Conservation (phyloP, 2,888 invertebrate genomes). For the Timema podura region DNA sequence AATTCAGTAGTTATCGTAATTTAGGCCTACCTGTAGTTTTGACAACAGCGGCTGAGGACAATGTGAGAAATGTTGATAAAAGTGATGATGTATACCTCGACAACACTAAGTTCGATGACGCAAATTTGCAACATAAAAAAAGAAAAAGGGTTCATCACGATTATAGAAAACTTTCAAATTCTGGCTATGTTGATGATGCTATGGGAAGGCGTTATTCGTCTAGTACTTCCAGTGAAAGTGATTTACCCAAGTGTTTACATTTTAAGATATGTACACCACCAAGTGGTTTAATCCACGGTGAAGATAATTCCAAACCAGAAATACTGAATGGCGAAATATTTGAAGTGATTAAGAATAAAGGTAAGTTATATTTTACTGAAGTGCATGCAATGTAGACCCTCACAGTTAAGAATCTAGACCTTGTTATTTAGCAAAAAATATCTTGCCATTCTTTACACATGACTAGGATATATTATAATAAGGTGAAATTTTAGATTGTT, state of each 20-base stretch:
- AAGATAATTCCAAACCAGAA: conserved; percentile 10
- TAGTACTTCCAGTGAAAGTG: conserved; percentile 31
- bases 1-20: conserved; percentile 31
- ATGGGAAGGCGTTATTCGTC: conserved; percentile 29
- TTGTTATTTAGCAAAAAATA: no score
- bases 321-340: conserved; percentile 19
- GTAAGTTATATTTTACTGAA: conserved; percentile 20
- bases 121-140: conserved; percentile 43
- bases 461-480: no score
- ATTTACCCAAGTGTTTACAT: conserved; percentile 25
- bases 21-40: conserved; percentile 31
- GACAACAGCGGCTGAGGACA: conserved; percentile 33
- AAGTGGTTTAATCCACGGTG: not conserved
- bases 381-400: no score
- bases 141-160: conserved; percentile 50
- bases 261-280: conserved; percentile 12
- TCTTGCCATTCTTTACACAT: no score
- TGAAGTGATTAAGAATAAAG: conserved; percentile 16
- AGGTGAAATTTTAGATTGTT: no score
- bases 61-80: conserved; percentile 27
- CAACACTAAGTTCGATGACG: conserved; percentile 24
- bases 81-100: conserved; percentile 25
- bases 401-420: no score
- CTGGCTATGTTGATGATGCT: conserved; percentile 41
- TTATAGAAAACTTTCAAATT: conserved; percentile 49